These are phyloP conservation scores for Trimorus sp. DNA, from an alignment of 2,888 invertebrate genomes.

Conservation along the genomic window DNA sequence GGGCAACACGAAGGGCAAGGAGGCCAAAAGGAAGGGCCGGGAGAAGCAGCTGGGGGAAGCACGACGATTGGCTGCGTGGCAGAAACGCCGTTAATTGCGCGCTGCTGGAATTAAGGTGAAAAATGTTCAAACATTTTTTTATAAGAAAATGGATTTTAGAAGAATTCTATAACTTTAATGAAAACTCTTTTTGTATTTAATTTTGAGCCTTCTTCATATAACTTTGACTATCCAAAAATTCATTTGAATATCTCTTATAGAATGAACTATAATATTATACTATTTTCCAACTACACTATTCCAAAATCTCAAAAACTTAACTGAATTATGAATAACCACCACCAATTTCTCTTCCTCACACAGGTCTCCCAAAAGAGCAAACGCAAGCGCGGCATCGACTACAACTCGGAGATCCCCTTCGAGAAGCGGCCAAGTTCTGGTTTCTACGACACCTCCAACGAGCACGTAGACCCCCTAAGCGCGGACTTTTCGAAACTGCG, in stretches of 20 bases:
- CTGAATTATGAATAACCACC: too few species aligned
- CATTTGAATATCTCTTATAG: too few species aligned
- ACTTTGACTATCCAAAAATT: too few species aligned
- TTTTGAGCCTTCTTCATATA: too few species aligned
- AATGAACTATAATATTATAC: too few species aligned
- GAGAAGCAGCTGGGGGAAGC: slow-evolving; percentile 99
- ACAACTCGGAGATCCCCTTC: slow-evolving; percentile 98
- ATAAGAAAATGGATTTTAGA: too few species aligned
- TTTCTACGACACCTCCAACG: slow-evolving; percentile 97
- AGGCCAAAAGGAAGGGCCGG: slow-evolving; percentile 95
- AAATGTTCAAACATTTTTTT: too few species aligned
- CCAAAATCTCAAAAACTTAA: too few species aligned
- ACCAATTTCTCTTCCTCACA: too few species aligned
- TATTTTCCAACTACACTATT: too few species aligned
- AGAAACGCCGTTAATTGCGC: slow-evolving; percentile 97
- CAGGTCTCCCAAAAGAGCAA: slow-evolving; percentile 85
- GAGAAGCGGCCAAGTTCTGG: slow-evolving; percentile 96
- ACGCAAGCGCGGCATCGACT: slow-evolving; percentile 96
- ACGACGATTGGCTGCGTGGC: slow-evolving; percentile 95
- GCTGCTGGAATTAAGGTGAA: slow-evolving; percentile 95
- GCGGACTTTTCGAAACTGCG: slow-evolving; percentile 94
- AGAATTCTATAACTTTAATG: too few species aligned
- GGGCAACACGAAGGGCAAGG: slow-evolving; percentile 98
- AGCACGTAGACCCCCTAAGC: slow-evolving; percentile 93
- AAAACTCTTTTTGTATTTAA: too few species aligned